phyloP scores from a whole-genome alignment of 2,888 invertebrate genomes.

The Spatulosminthurus flaviceps region DNA sequence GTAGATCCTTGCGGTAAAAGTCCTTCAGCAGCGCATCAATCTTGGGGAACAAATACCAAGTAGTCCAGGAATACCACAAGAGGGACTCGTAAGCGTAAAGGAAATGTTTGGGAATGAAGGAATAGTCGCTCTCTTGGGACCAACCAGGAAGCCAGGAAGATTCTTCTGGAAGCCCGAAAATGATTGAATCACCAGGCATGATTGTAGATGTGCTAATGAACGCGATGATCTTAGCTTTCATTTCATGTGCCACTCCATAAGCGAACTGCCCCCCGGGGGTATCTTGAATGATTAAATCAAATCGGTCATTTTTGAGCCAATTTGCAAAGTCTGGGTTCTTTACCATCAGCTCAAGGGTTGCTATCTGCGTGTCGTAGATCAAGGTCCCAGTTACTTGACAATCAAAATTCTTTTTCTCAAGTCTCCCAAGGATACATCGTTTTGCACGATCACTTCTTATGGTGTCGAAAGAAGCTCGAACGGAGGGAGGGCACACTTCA shows the following conservation, averaged over 20 bases:
- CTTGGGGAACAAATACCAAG: neutral
- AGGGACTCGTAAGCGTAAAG: neutral
- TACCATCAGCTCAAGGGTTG: neutral
- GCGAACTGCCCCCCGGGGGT: neutral
- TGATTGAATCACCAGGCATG: neutral
- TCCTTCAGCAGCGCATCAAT: neutral
- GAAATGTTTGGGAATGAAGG: neutral
- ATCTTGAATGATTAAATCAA: neutral
- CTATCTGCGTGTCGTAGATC: neutral
- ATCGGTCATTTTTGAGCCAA: neutral
- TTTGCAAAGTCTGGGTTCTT: neutral
- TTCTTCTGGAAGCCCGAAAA: neutral
- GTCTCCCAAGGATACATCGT: neutral
- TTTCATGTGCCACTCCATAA: conserved; percentile 7
- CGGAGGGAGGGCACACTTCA: neutral
- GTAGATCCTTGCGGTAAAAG: neutral
- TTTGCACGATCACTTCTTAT: no score
- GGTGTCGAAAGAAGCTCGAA: no score
- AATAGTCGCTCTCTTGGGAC: neutral
- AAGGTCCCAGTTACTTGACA: neutral
- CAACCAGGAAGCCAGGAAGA: neutral
- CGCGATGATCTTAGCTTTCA: neutral
- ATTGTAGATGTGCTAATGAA: neutral
- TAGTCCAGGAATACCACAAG: neutral
- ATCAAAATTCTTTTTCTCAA: neutral